Evolutionary conservation across 2,113 vertebrate genomes (phyloP).

Genomic region (Lucifuga dentata): DNA sequence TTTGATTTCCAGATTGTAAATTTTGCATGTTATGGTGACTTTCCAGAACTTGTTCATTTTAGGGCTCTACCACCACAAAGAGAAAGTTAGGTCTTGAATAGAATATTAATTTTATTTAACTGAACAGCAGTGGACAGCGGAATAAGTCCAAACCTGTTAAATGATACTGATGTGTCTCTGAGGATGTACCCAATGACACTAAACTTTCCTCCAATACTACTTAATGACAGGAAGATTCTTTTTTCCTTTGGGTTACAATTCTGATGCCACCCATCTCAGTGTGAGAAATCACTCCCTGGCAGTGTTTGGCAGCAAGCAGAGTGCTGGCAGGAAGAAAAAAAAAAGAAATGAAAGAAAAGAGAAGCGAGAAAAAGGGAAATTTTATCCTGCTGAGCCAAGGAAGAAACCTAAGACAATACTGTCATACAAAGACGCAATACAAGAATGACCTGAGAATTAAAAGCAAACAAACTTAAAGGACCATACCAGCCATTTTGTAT

Average conservation of each 20-base stretch:
- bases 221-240: conserved; percentile 64
- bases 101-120: conserved; percentile 16
- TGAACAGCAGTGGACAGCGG: conserved; percentile 11
- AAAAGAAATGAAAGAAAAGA: conserved; percentile 3
- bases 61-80: background rate
- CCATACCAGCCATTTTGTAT: no score
- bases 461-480: no score
- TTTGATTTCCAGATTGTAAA: no score
- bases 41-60: background rate
- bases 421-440: no score
- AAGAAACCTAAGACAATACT: no score
- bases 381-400: conserved; percentile 31
- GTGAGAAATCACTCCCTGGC: conserved; percentile 53
- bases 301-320: conserved; percentile 39
- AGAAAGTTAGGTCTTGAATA: background rate
- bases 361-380: conserved; percentile 23
- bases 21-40: no score
- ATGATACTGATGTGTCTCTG: conserved; percentile 23
- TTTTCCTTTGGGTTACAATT: conserved; percentile 57
- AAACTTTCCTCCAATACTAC: conserved; percentile 31
- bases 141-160: conserved; percentile 34
- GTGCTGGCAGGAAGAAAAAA: conserved; percentile 37
- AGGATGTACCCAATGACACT: conserved; percentile 20
- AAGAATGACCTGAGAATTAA: no score
- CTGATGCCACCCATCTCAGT: conserved; percentile 48